Evolutionary conservation across 2,113 vertebrate genomes (phyloP).

Genomic region (Reinhardtius hippoglossoides): DNA sequence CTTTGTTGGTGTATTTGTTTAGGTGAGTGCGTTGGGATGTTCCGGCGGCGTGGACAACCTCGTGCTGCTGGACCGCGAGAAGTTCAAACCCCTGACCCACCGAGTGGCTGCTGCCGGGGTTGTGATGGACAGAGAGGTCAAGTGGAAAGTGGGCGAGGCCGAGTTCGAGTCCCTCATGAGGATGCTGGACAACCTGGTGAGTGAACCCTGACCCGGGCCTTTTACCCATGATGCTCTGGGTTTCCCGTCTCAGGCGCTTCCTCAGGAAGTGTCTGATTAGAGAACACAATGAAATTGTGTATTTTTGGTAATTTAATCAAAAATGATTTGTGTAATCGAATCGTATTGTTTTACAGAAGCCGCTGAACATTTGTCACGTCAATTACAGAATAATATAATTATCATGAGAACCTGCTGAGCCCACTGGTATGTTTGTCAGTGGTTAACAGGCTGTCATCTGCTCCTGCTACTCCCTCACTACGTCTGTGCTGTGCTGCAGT

Average conservation of each 20-base stretch:
- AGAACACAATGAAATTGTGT: slow-evolving; percentile 46
- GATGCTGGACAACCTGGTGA: slow-evolving; percentile 97
- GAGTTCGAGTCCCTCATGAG: slow-evolving; percentile 97
- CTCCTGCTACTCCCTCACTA: neutral
- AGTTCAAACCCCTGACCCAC: slow-evolving; percentile 87
- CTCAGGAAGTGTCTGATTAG: slow-evolving; percentile 57
- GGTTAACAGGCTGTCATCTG: slow-evolving; percentile 7
- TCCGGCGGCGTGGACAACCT: slow-evolving; percentile 90
- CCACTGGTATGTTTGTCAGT: neutral
- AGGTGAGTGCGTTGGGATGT: slow-evolving; percentile 90
- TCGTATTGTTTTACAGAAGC: neutral
- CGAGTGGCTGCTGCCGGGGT: slow-evolving; percentile 82
- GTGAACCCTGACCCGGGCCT: slow-evolving; percentile 70
- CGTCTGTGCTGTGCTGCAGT: neutral
- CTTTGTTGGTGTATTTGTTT: slow-evolving; percentile 5
- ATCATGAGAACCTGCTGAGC: neutral
- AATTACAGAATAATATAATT: slow-evolving; percentile 18
- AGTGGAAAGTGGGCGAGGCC: slow-evolving; percentile 94
- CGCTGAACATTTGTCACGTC: neutral
- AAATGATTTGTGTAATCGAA: slow-evolving; percentile 27
- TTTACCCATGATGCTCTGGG: slow-evolving; percentile 46
- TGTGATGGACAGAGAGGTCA: slow-evolving; percentile 87
- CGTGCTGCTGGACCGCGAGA: slow-evolving; percentile 88
- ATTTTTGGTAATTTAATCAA: slow-evolving; percentile 22
- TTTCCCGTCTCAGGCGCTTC: slow-evolving; percentile 62